Base-by-base conservation (phyloP, 2,797 vertebrate genomes). In the Acipenser ruthenus region DNA sequence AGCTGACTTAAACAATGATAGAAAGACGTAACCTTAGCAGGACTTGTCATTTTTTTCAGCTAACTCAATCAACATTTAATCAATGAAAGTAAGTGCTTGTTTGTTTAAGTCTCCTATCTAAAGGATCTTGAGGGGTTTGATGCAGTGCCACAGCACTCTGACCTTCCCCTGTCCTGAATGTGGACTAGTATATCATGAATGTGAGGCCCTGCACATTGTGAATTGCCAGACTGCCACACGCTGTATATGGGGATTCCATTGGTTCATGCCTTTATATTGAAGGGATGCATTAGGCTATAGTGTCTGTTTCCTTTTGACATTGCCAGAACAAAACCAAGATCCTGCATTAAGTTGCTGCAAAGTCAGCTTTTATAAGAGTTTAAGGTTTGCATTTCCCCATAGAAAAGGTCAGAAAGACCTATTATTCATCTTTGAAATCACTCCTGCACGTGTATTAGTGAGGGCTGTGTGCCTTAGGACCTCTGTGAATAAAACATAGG, bases 51-150 rank as follows among this genome's bases (percentile, higher is more conserved):
- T 91, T 89, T 88, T 78, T 63, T 71, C 66, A 78, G 77, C 88
- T 91, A 83, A 83, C 92, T 93, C 89, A 90, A 91, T 92, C 87
- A 88, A 83, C 85, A 79, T 92, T 91, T 91, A 93, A 92, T 93
- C 92, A 92, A 89, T 89, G 88, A 86, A 88, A 90, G 90, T 88
- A 88, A 91, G 91, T 87, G 88, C 79, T 89, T 85, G 83, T 90
- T 92, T 93, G 90, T 92, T 92, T 86, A 90, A 87, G 84, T 82
- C 72, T 82, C 75, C 74, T 82, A 84, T 76, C 72, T 72, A 76
- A 75, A 8, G 49, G 75, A 82, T 83, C 77, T 79, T 71, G 72
- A 79, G 72, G 76, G 75, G 79, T 80, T 75, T 86, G 77, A 85
- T 83, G 78, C 62, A 81, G 69, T 68, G 68, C 63, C 78, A 75